Percentiles rank a stretch among this genome's conserved stretches.
phyloP scores from a whole-genome alignment of 2,888 invertebrate species.

The Drosophila acutilabella region DNA sequence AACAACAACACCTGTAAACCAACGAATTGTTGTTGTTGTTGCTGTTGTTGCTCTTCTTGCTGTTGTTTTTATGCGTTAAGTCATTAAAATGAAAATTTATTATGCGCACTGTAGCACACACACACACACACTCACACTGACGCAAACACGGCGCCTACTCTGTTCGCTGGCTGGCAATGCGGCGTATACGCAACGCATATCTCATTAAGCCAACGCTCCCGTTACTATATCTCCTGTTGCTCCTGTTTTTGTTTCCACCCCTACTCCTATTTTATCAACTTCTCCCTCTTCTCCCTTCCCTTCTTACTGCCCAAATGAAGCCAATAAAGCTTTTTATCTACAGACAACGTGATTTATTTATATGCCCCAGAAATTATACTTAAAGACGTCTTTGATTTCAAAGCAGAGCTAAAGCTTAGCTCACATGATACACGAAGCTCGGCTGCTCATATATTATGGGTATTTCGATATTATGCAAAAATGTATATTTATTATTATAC shows the following conservation, averaged over 20 bases:
- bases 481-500: neutral
- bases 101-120: slow-evolving; percentile 54
- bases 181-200: slow-evolving; percentile 64
- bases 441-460: slow-evolving; percentile 11
- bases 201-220: slow-evolving; percentile 66
- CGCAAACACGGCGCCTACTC: slow-evolving; percentile 22
- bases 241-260: slow-evolving; percentile 4
- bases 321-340: slow-evolving; percentile 78
- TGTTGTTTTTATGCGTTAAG: slow-evolving; percentile 71
- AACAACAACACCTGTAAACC: slow-evolving; percentile 73
- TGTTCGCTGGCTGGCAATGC: slow-evolving; percentile 57
- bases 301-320: slow-evolving; percentile 64
- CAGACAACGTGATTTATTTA: slow-evolving; percentile 76
- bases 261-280: too few species aligned
- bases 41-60: slow-evolving; percentile 39
- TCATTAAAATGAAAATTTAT: slow-evolving; percentile 83
- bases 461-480: neutral
- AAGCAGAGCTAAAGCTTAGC: slow-evolving; percentile 31
- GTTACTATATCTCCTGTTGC: slow-evolving; percentile 14
- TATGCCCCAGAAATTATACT: slow-evolving; percentile 67
- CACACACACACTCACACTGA: too few species aligned
- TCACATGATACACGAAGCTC: slow-evolving; percentile 6
- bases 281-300: slow-evolving; percentile 8
- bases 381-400: slow-evolving; percentile 67
- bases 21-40: slow-evolving; percentile 43